Evolutionary conservation across 2,113 vertebrate species (phyloP).

Genomic region (Platysteira castanea): DNA sequence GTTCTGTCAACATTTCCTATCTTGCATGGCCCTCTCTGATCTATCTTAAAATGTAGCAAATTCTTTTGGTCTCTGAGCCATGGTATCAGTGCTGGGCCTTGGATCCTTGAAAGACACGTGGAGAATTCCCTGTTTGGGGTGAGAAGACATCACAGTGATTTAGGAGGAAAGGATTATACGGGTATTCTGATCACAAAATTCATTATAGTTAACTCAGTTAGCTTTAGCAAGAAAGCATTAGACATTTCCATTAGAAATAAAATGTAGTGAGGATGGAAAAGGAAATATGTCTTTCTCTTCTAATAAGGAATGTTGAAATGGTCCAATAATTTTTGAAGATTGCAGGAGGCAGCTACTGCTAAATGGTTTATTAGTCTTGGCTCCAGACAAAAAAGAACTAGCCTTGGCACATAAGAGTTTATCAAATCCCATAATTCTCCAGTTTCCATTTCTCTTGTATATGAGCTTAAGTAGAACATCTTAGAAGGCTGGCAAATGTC

Average conservation of each 20-base stretch:
- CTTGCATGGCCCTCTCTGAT: neutral
- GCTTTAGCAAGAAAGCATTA: neutral
- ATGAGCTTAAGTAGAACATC: neutral
- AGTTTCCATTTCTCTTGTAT: neutral
- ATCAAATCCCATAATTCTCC: neutral
- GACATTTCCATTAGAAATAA: neutral
- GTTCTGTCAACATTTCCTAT: neutral
- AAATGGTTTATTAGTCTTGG: neutral
- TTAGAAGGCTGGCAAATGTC: neutral
- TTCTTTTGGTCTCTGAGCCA: neutral
- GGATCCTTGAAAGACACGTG: neutral
- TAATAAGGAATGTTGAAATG: neutral
- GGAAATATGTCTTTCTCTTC: neutral
- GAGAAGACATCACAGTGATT: neutral
- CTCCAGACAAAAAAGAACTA: neutral
- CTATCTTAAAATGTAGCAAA: neutral
- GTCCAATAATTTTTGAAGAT: neutral
- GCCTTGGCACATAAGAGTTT: neutral
- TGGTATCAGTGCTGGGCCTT: neutral
- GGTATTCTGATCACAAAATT: neutral
- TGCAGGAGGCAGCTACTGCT: neutral
- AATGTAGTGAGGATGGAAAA: neutral
- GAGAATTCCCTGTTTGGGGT: neutral
- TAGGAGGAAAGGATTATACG: neutral
- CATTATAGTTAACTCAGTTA: neutral